phyloP scores from a whole-genome alignment of 2,797 vertebrate genomes.

The Danio jaintianensis region DNA sequence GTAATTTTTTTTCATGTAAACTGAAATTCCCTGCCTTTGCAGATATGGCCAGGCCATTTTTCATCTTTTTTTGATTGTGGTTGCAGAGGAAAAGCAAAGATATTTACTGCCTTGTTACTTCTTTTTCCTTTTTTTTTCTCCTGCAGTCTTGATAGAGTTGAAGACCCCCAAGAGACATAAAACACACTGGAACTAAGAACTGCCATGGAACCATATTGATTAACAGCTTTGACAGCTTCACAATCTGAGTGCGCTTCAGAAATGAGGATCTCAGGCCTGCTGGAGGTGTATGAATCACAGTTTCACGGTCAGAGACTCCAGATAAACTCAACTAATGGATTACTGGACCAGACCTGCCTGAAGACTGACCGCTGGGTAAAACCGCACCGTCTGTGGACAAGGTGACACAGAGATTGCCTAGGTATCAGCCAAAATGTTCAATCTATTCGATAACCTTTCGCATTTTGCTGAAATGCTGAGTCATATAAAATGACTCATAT shows the following conservation, averaged over 20 bases:
- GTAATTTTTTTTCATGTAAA: background rate
- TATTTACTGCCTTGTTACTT: constrained; percentile 23
- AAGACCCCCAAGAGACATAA: constrained; percentile 17
- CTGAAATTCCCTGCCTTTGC: background rate
- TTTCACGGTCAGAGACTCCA: constrained; percentile 19
- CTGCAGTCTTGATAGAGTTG: constrained; percentile 20
- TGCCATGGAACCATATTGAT: constrained; percentile 16
- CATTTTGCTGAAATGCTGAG: background rate
- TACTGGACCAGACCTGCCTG: constrained; percentile 84
- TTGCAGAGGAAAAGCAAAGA: constrained; percentile 23
- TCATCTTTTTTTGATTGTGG: background rate
- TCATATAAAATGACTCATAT: background rate
- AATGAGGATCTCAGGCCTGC: background rate
- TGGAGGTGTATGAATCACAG: constrained; percentile 19
- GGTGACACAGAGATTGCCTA: constrained; percentile 16
- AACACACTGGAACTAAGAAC: constrained; percentile 4
- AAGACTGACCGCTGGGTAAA: constrained; percentile 80
- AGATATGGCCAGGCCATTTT: background rate
- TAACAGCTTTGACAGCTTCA: constrained; percentile 30
- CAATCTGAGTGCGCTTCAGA: background rate
- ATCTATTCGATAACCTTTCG: background rate
- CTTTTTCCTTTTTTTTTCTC: background rate
- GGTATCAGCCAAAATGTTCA: constrained; percentile 5
- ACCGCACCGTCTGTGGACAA: constrained; percentile 81
- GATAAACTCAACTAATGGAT: constrained; percentile 83